Base-by-base conservation (phyloP, 2,888 invertebrate species). In the Cheilosia impressa region DNA sequence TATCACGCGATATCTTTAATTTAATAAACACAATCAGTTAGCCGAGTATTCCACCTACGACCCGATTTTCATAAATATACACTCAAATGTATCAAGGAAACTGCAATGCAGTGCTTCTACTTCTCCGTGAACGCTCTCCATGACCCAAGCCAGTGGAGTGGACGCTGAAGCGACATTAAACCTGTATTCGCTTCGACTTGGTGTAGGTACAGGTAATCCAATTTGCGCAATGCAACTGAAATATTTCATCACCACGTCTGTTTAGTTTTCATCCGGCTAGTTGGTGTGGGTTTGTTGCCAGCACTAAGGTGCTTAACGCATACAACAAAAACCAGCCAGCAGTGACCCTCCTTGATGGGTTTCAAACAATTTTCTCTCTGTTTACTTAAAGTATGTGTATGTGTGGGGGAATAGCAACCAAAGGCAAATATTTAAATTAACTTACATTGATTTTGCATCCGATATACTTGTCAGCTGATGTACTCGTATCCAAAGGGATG, bases 391-490 rank as follows among this genome's bases (percentile, higher is more conserved):
- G 41, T 31, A 31, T 31, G 3, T 38, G n/a, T 1, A 27, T 13
- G 22, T 15, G 27, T 27, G 5, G 24, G 5, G 0, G 24, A 27
- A 9, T 43, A 31, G 7, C 34, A 24, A 19, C 13, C 47, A 31
- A n/a, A 34, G 34, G 34, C 45, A 63, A 22, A 41, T 34, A 63
- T 73, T 55, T 43, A 50, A 73, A 75, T 38, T 45, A 75, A 76
- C 76, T 76, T 60, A 76, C 76, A 66, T 76, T 76, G 66, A 52
- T 76, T 76, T 68, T 53, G 52, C 76, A 76, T 76, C 76, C 60
- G 66, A 68, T 76, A 24, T n/a, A 10, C 0, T 47, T 27, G 27
- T 7, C 27, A 27, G 57, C 38, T 43, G 58, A 50, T 50, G 15
- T 76, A n/a, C n/a, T n/a, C n/a, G n/a, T n/a, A 76, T 76, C 76